phyloP scores from a whole-genome alignment of 2,888 invertebrate species.

The Sceliomorpha sp. region DNA sequence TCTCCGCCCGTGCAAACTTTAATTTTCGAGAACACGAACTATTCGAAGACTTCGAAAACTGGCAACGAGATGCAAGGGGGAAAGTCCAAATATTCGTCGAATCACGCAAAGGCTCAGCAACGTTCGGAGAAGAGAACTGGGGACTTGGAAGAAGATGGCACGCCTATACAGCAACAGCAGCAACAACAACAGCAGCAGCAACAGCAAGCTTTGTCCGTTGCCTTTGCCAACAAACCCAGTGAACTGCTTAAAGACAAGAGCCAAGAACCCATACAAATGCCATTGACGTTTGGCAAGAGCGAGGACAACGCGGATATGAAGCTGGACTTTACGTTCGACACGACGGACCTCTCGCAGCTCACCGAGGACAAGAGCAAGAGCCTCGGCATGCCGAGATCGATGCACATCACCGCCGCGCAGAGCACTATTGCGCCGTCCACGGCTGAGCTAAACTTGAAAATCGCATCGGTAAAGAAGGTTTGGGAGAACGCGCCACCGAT shows the following conservation, averaged over 20 bases:
- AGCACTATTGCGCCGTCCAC: constrained; percentile 90
- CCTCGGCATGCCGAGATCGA: constrained; percentile 83
- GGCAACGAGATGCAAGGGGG: constrained; percentile 82
- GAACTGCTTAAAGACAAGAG: constrained; percentile 81
- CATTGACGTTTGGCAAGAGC: constrained; percentile 86
- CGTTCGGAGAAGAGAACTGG: constrained; percentile 81
- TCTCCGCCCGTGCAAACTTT: constrained; percentile 92
- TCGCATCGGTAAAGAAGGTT: constrained; percentile 94
- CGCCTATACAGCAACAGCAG: constrained; percentile 56
- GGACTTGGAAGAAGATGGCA: constrained; percentile 83
- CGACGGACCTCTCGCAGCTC: constrained; percentile 87
- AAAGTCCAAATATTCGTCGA: constrained; percentile 84
- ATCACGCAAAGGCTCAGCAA: constrained; percentile 80
- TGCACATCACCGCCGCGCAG: constrained; percentile 84
- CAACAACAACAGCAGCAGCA: constrained; percentile 81
- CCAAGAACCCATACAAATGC: constrained; percentile 81
- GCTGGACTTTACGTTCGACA: constrained; percentile 93
- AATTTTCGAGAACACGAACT: constrained; percentile 95
- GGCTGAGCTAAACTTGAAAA: constrained; percentile 95
- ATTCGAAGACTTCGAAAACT: constrained; percentile 87
- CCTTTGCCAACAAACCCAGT: constrained; percentile 81
- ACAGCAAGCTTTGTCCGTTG: constrained; percentile 77
- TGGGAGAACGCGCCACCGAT: constrained; percentile 87
- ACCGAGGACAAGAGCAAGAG: constrained; percentile 86
- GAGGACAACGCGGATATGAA: constrained; percentile 94